Evolutionary conservation across 2,113 vertebrate genomes (phyloP), one percentile per base, ranked within the genome.

Genomic region (Vimba vimba): DNA sequence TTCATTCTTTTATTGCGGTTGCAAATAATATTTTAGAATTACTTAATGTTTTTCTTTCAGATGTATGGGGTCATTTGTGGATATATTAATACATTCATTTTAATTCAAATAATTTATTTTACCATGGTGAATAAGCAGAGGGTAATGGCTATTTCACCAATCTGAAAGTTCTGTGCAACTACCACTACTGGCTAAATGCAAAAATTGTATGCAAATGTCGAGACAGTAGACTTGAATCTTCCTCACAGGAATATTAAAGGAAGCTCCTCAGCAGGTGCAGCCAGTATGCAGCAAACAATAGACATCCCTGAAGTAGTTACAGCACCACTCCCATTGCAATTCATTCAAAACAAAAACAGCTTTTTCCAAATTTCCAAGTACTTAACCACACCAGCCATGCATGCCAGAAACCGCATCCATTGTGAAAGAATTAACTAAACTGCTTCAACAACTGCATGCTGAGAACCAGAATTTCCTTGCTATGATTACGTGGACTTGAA

Each of bases 241-340:
- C 36, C 36, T 23, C 2, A 19, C 17, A 1, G 17, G 52, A 74
- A 4, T 76, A 27, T 50, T 9, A 25, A 36, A n/a, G 2, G 8
- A 80, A 47, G 60, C n/a, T 17, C n/a, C 39, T 45, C 59, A 47
- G 59, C 59, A 80, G 15, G n/a, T 47, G 78, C 39, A 64, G 78
- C 2, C 39, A 6, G 52, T 64, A 43, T 59, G 23, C 55, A 43
- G 33, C 77, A 60, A 60, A 59, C 76, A n/a, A 25, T 7, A 25
- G 39, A 43, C 33, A 79, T 47, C 59, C 78, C 78, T 47, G 8
- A 17, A 64, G n/a, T 47, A 64, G 25, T 62, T 64, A 60, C 1
- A n/a, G 33, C 30, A 7, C 33, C 77, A 17, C 77, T 64, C n/a
- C 36, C 59, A 64, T 30, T 21, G 36, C 30, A 59, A 59, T 8